Evolutionary conservation across 2,797 vertebrate species (phyloP), one percentile per base, ranked within the genome.

Genomic region (Gymnocypris eckloni): DNA sequence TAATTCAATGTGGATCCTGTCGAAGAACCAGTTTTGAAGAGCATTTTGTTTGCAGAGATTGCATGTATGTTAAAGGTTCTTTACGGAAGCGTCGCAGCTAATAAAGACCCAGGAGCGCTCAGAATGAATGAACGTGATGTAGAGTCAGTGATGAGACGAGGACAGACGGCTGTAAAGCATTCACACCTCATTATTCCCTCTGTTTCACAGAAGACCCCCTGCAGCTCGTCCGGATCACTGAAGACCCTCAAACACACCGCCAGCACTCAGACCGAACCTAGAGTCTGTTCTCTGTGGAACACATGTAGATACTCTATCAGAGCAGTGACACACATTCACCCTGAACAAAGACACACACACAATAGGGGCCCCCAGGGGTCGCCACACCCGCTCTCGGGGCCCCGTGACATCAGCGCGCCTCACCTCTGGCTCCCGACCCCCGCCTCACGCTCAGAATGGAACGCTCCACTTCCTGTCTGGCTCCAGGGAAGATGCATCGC

Each of bases 401-500:
- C n/a, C 18, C 20, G 25, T 87, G 86, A 87, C 86, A 84, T 87
- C 86, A 83, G n/a, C 52, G 16, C 0, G 25, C 25, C n/a, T 64
- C 59, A 64, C 59, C 59, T 43, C 43, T 61, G 69, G 85, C 79
- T 83, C 73, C 86, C 76, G 78, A 64, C n/a, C 59, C 59, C n/a
- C 59, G 11, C n/a, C n/a, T 13, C 59, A 25, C n/a, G 59, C 59
- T 25, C 59, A 4, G n/a, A 61, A 25, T 61, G 59, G 59, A 25
- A 61, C n/a, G 59, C 66, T 45, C 81, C 66, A 87, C 72, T 87
- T 89, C 88, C 88, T 86, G 84, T 67, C 25, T 81, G 81, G 86
- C 83, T 87, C 75, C 86, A 87, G 77, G 0, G 77, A 61, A 79
- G 77, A 28, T 18, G 56, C 69, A 16, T 76, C 18, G 0, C 25